These are phyloP conservation scores for Dermolepida albohirtum DNA, from an alignment of 2,888 invertebrate species.

Conservation along the genomic window DNA sequence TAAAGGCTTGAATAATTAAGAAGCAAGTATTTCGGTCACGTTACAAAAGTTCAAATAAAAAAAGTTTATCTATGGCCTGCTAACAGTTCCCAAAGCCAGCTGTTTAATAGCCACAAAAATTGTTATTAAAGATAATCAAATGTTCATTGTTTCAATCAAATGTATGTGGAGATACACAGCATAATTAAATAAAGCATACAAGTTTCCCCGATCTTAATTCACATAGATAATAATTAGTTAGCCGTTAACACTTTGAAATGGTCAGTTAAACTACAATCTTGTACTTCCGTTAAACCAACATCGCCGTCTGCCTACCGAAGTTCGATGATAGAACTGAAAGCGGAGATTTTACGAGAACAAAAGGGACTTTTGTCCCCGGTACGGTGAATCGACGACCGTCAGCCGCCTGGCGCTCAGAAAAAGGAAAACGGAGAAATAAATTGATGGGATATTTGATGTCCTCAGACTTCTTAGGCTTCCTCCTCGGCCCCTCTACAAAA, in stretches of 20 bases:
- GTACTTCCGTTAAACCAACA: constrained; percentile 19
- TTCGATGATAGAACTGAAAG: constrained; percentile 3
- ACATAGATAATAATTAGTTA: constrained; percentile 33
- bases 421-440: constrained; percentile 30
- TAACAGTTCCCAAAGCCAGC: no score
- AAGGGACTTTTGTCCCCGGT: background rate
- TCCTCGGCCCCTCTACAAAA: no score
- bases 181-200: no score
- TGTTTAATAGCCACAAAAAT: no score
- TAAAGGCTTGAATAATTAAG: no score
- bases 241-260: constrained; percentile 35
- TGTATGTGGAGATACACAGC: no score
- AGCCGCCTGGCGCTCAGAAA: background rate
- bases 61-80: no score
- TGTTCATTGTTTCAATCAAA: no score
- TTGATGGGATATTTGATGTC: constrained; percentile 30
- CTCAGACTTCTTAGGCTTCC: constrained; percentile 1
- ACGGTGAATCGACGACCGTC: background rate
- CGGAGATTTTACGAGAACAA: constrained; percentile 23
- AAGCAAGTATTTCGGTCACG: no score
- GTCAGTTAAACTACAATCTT: constrained; percentile 36
- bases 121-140: no score
- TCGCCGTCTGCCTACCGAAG: background rate
- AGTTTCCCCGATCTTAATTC: no score
- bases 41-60: no score